phyloP scores from a whole-genome alignment of 2,113 vertebrate species.

The Globicephala melas region DNA sequence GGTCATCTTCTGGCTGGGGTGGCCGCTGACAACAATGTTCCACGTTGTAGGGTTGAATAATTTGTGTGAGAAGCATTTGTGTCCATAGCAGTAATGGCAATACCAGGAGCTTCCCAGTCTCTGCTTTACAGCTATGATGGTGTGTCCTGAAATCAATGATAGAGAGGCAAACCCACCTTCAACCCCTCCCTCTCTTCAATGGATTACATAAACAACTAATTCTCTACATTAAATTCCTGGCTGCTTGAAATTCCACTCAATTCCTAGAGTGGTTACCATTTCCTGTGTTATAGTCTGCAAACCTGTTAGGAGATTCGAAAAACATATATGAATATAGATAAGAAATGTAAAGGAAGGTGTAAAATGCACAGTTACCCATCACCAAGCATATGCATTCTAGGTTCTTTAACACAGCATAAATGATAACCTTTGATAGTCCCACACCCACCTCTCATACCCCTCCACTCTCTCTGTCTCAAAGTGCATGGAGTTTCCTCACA shows the following conservation, averaged over 20 bases:
- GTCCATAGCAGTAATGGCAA: fast-evolving
- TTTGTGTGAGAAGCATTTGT: not conserved
- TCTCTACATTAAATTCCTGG: not conserved
- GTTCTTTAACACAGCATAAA: not conserved
- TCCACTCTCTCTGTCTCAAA: not conserved
- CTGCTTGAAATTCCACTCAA: not conserved
- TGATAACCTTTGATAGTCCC: not conserved
- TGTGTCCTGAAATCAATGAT: not conserved
- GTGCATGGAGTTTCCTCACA: fast-evolving
- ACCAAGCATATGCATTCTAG: not conserved
- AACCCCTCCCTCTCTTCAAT: not conserved
- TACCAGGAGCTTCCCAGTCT: not conserved
- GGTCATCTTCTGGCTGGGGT: not conserved
- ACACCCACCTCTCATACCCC: fast-evolving
- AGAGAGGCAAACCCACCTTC: not conserved
- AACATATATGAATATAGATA: not conserved
- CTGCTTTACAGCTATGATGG: not conserved
- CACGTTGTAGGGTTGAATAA: not conserved
- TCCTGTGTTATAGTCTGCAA: not conserved
- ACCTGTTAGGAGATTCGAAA: not conserved
- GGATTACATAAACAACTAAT: not conserved
- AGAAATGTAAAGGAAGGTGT: not conserved
- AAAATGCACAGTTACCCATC: not conserved
- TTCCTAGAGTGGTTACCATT: not conserved
- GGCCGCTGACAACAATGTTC: not conserved